Percentiles rank a stretch among this genome's conserved stretches.
These are phyloP conservation scores for Drosophila burlai DNA, from an alignment of 1,140 invertebrate species.

Conservation along the genomic window DNA sequence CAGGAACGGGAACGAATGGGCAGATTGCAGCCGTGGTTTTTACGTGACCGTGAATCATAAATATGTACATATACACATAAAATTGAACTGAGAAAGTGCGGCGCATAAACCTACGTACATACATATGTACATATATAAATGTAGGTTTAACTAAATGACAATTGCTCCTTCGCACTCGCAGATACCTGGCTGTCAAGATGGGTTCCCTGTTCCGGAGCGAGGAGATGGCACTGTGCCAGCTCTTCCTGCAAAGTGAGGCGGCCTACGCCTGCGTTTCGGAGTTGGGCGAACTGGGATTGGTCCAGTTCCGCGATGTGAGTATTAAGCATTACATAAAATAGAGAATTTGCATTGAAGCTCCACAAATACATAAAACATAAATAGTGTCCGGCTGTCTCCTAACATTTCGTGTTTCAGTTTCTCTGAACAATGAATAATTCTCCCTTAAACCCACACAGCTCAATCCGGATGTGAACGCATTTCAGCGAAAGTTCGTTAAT, in stretches of 20 bases:
- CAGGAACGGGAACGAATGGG: neutral
- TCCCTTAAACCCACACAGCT: constrained; percentile 86
- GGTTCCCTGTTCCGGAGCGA: constrained; percentile 94
- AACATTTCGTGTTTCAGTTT: neutral
- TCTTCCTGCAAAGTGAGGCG: constrained; percentile 95
- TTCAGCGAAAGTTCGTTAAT: constrained; percentile 98
- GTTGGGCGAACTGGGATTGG: constrained; percentile 94
- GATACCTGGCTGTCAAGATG: constrained; percentile 83
- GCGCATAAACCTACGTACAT: neutral
- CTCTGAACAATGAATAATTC: neutral
- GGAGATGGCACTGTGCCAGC: constrained; percentile 94
- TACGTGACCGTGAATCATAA: constrained; percentile 23
- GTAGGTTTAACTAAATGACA: neutral
- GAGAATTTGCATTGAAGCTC: neutral
- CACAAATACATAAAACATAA: too few species aligned
- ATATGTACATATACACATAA: neutral
- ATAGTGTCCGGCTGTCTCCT: neutral
- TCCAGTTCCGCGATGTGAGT: constrained; percentile 96
- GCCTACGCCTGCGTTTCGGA: constrained; percentile 95
- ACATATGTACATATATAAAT: neutral
- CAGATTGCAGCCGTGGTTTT: constrained; percentile 16
- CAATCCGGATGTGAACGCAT: constrained; percentile 97
- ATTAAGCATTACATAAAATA: neutral
- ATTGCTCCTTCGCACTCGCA: constrained; percentile 13
- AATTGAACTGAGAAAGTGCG: constrained; percentile 6